A percentile compares a stretch with the other conserved stretches of the same genome.
These are phyloP conservation scores for Pangasius macronema DNA, from an alignment of 2,797 vertebrate genomes.

Conservation along the genomic window DNA sequence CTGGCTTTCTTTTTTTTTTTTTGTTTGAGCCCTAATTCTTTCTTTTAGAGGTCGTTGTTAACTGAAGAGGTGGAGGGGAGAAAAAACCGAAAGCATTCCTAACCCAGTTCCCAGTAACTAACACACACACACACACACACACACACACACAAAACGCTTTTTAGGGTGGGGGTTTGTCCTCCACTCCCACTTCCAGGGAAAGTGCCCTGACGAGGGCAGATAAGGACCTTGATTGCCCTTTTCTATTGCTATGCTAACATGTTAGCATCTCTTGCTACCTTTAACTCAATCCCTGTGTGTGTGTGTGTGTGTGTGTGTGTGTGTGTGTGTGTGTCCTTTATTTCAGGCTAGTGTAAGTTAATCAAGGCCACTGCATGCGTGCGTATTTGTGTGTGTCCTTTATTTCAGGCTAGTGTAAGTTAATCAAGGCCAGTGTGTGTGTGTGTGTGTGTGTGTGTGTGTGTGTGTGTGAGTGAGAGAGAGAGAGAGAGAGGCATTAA, in stretches of 20 bases:
- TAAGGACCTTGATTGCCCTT: background rate
- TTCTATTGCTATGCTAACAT: background rate
- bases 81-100: conserved; percentile 9
- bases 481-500: background rate
- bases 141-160: background rate
- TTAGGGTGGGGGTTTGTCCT: background rate
- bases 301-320: conserved; percentile 6
- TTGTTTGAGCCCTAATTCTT: background rate
- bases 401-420: no score
- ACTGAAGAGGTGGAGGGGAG: no score
- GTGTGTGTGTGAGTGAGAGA: no score
- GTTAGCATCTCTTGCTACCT: conserved; percentile 1
- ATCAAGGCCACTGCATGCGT: no score
- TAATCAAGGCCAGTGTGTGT: no score
- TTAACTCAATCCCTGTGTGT: background rate
- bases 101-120: conserved; percentile 20
- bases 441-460: no score
- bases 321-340: background rate
- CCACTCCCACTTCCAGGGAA: conserved; percentile 20
- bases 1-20: background rate
- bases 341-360: no score
- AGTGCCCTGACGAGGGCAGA: conserved; percentile 19
- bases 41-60: background rate
- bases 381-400: no score
- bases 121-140: background rate